Evolutionary conservation across 2,888 invertebrate species (phyloP).

Genomic region (Emmelina monodactyla): DNA sequence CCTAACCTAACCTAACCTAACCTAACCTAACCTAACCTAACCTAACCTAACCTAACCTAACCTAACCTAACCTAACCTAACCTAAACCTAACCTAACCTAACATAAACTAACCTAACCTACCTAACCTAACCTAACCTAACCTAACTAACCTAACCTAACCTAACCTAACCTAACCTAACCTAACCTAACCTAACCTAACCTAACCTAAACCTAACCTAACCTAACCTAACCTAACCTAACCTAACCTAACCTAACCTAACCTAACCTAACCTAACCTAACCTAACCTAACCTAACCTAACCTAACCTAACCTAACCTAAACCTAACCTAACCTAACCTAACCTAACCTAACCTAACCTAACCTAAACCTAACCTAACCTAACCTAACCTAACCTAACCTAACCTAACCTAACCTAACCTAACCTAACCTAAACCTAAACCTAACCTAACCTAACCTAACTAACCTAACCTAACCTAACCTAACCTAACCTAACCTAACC

Average conservation of each 20-base stretch:
- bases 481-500: slow-evolving; percentile 18
- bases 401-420: slow-evolving; percentile 18
- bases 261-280: slow-evolving; percentile 16
- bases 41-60: slow-evolving; percentile 16
- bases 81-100: slow-evolving; percentile 11
- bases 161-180: slow-evolving; percentile 18
- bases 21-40: slow-evolving; percentile 18
- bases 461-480: slow-evolving; percentile 22
- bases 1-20: slow-evolving; percentile 16
- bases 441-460: slow-evolving; percentile 11
- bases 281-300: slow-evolving; percentile 16
- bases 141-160: slow-evolving; percentile 18
- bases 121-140: slow-evolving; percentile 17
- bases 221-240: slow-evolving; percentile 18
- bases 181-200: slow-evolving; percentile 19
- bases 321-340: slow-evolving; percentile 19
- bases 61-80: slow-evolving; percentile 5
- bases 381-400: slow-evolving; percentile 19
- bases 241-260: slow-evolving; percentile 15
- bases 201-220: slow-evolving; percentile 15
- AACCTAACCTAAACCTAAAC: slow-evolving; percentile 18
- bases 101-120: slow-evolving; percentile 16
- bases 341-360: slow-evolving; percentile 20
- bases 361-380: slow-evolving; percentile 17
- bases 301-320: slow-evolving; percentile 17